Percentiles rank a stretch among this genome's conserved stretches.
These are phyloP conservation scores for Parus major DNA, from an alignment of 2,113 vertebrate species.

Conservation along the genomic window DNA sequence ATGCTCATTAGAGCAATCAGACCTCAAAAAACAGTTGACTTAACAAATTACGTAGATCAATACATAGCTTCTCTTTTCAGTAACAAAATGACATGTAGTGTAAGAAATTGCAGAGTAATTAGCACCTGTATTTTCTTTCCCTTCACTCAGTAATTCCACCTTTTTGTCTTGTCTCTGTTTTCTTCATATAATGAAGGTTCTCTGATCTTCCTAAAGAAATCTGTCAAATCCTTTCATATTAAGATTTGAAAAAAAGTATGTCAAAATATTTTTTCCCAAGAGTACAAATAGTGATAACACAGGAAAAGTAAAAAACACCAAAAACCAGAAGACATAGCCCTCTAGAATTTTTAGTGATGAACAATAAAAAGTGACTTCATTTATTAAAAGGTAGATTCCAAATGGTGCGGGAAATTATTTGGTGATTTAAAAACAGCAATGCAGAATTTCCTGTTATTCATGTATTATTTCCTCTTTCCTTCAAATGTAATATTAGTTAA, in stretches of 20 bases:
- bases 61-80: neutral
- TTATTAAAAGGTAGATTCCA: neutral
- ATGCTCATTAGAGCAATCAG: slow-evolving; percentile 13
- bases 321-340: neutral
- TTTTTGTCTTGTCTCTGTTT: neutral
- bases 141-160: neutral
- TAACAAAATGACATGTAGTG: neutral
- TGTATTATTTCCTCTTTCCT: neutral
- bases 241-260: neutral
- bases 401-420: neutral
- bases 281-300: neutral
- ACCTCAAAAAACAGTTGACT: slow-evolving; percentile 32
- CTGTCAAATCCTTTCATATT: neutral
- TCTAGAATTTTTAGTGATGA: neutral
- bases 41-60: neutral
- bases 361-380: neutral
- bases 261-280: neutral
- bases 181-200: neutral
- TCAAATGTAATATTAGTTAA: slow-evolving; percentile 27
- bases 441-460: slow-evolving; percentile 11
- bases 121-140: neutral
- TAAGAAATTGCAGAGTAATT: slow-evolving; percentile 33
- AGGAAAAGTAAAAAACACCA: accelerated
- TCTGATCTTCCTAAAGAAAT: neutral
- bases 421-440: neutral